phyloP scores from a whole-genome alignment of 2,888 invertebrate genomes.

The Lepidochitona cinerea region DNA sequence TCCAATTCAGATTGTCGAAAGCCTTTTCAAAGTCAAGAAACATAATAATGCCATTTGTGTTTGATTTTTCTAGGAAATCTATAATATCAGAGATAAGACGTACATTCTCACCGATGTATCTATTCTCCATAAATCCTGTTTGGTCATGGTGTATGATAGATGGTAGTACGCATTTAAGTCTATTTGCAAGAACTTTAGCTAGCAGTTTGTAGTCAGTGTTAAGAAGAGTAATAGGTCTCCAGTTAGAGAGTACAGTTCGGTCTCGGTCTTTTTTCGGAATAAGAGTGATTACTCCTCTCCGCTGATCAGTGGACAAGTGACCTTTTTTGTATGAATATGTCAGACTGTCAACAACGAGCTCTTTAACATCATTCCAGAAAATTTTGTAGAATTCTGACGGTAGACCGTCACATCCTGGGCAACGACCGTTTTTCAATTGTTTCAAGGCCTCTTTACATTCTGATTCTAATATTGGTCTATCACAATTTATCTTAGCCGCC shows the following conservation, averaged over 20 bases:
- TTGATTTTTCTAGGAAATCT: conserved; percentile 20
- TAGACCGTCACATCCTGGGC: background rate
- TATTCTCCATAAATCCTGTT: conserved; percentile 27
- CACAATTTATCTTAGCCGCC: background rate
- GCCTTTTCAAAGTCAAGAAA: conserved; percentile 28
- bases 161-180: conserved; percentile 4
- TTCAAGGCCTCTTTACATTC: background rate
- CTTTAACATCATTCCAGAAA: background rate
- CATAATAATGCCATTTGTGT: conserved; percentile 24
- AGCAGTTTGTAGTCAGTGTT: conserved; percentile 9
- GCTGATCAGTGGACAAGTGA: background rate
- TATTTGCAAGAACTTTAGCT: background rate
- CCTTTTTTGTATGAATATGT: background rate
- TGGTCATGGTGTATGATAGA: conserved; percentile 22
- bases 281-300: background rate
- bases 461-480: background rate
- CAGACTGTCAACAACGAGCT: background rate
- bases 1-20: conserved; percentile 26
- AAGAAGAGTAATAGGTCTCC: background rate
- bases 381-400: background rate
- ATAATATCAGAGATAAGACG: conserved; percentile 32
- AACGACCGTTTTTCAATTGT: background rate
- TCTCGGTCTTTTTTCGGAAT: background rate
- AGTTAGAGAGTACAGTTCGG: background rate
- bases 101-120: conserved; percentile 32